Base-by-base conservation (phyloP, 2,113 vertebrate genomes). In the Limanda limanda region DNA sequence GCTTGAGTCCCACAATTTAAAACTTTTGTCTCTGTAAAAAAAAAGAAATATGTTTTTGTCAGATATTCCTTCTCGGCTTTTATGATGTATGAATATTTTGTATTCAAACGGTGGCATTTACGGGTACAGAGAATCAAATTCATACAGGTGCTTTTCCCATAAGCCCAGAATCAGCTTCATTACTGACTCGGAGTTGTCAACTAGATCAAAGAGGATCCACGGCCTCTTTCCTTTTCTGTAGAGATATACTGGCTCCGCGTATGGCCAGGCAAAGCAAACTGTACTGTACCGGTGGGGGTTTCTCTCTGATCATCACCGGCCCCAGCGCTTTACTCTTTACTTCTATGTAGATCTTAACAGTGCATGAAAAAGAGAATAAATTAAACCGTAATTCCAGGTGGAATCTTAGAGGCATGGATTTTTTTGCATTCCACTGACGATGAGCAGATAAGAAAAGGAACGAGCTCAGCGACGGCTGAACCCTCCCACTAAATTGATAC, bases 301-400 rank as follows among this genome's bases (percentile, higher is more conserved):
- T 80, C 72, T 88, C 74, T 91, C 78, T 76, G 78, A 86, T 88
- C 75, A 86, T 86, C 56, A 48, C 5, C 2, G 0, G 58, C 68
- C 58, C 76, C 60, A 60, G 48, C 3, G 42, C 31, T 72, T 77
- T 74, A 17, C 64, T 87, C 81, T 35, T 58, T 73, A 15, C 64
- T 87, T 82, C 87, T 70, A 75, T 85, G 82, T 63, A 68, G 14
- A 78, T 86, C 76, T 82, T 79, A 63, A 83, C 74, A 42, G 83
- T 76, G 82, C 24, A 42, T 31, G 60, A 71, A 84, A 86, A 90
- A 86, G 65, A 84, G 88, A 88, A 89, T 90, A 76, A 54, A 89
- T 89, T 83, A 81, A 77, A 86, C 45, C 10, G 7, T 68, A 66
- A 90, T 85, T 84, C 57, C 74, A 62, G 56, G 68, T 74, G 58